Evolutionary conservation across 2,113 vertebrate genomes (phyloP).

Genomic region (Ptyas mucosa): DNA sequence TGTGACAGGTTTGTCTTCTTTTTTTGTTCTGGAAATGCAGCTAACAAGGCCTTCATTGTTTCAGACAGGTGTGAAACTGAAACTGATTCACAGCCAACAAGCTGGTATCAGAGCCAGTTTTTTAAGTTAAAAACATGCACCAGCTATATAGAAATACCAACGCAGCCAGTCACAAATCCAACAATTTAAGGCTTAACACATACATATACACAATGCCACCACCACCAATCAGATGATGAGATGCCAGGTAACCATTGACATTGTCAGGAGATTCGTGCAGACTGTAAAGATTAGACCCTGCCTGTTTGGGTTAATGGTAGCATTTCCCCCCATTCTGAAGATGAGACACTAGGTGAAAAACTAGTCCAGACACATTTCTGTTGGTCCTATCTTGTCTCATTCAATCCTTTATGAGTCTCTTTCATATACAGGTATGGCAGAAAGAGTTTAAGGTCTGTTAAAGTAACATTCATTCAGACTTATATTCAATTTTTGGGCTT

Average conservation of each 20-base stretch:
- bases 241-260: constrained; percentile 70
- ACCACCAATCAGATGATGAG: constrained; percentile 68
- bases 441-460: constrained; percentile 57
- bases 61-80: constrained; percentile 82
- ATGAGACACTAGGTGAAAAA: constrained; percentile 74
- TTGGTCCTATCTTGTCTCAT: constrained; percentile 74
- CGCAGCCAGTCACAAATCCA: constrained; percentile 73
- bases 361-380: constrained; percentile 59
- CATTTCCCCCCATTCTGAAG: constrained; percentile 44
- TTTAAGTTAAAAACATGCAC: constrained; percentile 67
- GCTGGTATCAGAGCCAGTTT: constrained; percentile 69
- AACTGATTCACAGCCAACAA: constrained; percentile 64
- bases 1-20: constrained; percentile 30
- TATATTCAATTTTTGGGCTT: constrained; percentile 24
- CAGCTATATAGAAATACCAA: constrained; percentile 66
- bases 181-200: constrained; percentile 75
- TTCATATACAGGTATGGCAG: constrained; percentile 38
- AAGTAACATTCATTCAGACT: constrained; percentile 41
- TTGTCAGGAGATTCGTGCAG: constrained; percentile 74
- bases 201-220: constrained; percentile 52
- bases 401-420: constrained; percentile 56
- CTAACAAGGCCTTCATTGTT: constrained; percentile 82
- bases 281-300: constrained; percentile 69
- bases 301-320: constrained; percentile 70
- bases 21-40: constrained; percentile 52